Conservation (phyloP, 2,797 vertebrate species). For the Mycteria americana region DNA sequence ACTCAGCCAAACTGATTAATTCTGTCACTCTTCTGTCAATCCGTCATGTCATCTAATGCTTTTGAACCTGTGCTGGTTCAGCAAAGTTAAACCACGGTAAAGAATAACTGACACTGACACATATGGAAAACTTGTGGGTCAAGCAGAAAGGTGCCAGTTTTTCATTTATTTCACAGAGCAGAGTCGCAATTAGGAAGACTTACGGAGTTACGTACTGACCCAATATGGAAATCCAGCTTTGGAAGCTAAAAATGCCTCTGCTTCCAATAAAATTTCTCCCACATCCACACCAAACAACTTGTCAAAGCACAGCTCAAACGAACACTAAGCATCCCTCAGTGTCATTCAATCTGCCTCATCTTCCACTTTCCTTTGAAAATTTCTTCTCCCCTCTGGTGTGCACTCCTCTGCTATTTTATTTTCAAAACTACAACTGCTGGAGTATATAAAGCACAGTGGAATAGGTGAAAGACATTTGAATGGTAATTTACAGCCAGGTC, state of each 20-base stretch:
- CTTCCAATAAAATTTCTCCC: not conserved
- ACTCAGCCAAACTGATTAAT: not conserved
- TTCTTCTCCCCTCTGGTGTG: not conserved
- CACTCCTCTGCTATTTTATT: not conserved
- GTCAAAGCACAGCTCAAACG: not conserved
- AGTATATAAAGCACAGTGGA: not conserved
- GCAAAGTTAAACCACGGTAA: not conserved
- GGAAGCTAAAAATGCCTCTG: not conserved
- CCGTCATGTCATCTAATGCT: not conserved
- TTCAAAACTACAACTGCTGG: not conserved
- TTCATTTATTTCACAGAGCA: not conserved
- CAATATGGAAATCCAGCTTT: not conserved
- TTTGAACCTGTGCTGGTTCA: not conserved
- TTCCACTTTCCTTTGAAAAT: not conserved
- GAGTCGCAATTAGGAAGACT: not conserved
- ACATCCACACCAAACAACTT: not conserved
- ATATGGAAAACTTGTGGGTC: not conserved
- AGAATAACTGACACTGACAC: not conserved
- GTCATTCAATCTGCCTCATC: not conserved
- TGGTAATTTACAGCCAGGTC: not conserved
- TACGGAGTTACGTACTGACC: not conserved
- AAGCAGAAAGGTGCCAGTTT: not conserved
- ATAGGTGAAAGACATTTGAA: not conserved
- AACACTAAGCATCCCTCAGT: not conserved
- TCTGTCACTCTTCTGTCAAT: not conserved